Conservation (phyloP, 2,888 invertebrate genomes). For the Oscheius sp. region DNA sequence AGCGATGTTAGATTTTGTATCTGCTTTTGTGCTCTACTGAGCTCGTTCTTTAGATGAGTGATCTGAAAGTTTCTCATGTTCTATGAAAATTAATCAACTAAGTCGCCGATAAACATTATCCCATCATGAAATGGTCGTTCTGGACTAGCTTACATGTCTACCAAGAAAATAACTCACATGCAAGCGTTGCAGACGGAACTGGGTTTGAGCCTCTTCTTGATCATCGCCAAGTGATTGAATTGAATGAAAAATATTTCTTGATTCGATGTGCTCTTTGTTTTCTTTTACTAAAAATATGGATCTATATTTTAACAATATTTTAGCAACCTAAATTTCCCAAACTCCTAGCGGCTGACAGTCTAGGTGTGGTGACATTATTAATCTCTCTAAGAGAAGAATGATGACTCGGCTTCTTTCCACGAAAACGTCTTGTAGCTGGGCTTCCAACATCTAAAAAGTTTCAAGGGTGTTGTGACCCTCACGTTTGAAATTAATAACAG, state of each 20-base stretch:
- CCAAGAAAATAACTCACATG: not conserved
- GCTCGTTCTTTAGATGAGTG: constrained; percentile 22
- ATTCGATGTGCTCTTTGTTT: not conserved
- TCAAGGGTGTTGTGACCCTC: not conserved
- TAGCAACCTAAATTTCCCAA: constrained; percentile 7
- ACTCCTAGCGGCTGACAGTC: constrained; percentile 9
- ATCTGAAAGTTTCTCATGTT: constrained; percentile 1
- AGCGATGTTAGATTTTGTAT: not conserved
- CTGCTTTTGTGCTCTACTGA: constrained; percentile 17
- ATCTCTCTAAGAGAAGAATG: constrained; percentile 19
- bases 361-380: not conserved
- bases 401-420: constrained; percentile 18
- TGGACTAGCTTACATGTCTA: too few species aligned
- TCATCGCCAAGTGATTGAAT: constrained; percentile 7
- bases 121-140: too few species aligned
- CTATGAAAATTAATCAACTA: too few species aligned
- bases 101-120: too few species aligned
- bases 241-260: constrained; percentile 6
- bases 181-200: constrained; percentile 9
- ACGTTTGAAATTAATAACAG: not conserved
- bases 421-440: constrained; percentile 5
- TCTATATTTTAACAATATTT: not conserved
- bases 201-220: constrained; percentile 1
- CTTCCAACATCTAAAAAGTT: not conserved
- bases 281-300: not conserved